phyloP scores from a whole-genome alignment of 2,888 invertebrate species.

The Alloscopus bannaensis region DNA sequence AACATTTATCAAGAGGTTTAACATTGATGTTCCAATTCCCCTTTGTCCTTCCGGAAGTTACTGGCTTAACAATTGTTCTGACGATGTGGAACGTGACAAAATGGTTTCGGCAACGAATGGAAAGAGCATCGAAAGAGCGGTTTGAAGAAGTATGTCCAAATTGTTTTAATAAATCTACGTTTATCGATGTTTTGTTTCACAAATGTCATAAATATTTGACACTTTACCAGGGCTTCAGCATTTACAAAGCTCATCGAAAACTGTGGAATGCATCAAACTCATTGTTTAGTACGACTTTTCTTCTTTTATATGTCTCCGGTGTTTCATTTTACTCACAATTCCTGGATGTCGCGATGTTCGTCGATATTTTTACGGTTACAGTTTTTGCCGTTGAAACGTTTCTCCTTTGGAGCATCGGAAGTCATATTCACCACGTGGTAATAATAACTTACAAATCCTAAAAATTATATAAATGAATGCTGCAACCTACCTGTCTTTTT shows the following conservation, averaged over 20 bases:
- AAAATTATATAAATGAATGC: background rate
- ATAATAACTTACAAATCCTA: background rate
- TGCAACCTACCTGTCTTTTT: background rate
- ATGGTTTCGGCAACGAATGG: background rate
- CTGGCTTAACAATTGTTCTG: background rate
- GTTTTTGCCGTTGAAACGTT: background rate
- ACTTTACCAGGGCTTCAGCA: background rate
- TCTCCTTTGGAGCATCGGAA: background rate
- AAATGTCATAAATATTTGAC: background rate
- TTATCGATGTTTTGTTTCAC: background rate
- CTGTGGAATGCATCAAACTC: background rate
- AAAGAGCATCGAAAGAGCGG: background rate
- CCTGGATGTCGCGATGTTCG: background rate
- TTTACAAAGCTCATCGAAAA: background rate
- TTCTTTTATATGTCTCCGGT: background rate
- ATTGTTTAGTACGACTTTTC: background rate
- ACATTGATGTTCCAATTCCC: background rate
- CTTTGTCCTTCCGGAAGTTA: background rate
- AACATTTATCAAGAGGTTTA: background rate
- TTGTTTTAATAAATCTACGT: background rate
- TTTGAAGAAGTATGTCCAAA: background rate
- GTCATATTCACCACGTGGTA: slow-evolving; percentile 18
- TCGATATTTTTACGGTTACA: no score
- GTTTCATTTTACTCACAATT: background rate
- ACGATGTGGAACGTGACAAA: slow-evolving; percentile 7